A percentile compares a stretch with the other conserved stretches of the same genome.
Evolutionary conservation across 2,797 vertebrate species (phyloP).

Genomic region (Oreochromis mossambicus): DNA sequence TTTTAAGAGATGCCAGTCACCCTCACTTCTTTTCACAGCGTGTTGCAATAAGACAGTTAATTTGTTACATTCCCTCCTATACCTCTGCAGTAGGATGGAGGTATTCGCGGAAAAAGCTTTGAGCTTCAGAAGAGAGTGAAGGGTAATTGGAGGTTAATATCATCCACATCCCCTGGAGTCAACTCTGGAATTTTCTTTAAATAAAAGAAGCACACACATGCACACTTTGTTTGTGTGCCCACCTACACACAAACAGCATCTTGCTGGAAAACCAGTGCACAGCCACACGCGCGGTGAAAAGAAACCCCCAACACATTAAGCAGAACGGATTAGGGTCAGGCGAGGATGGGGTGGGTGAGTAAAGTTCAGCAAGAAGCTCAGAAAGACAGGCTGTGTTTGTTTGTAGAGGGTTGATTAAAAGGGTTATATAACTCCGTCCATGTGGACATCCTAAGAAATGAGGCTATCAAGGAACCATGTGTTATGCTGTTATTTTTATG

Average conservation of each 20-base stretch:
- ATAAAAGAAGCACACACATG: conserved; percentile 15
- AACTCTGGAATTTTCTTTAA: conserved; percentile 34
- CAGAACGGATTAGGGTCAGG: conserved; percentile 45
- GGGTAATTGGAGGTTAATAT: conserved; percentile 41
- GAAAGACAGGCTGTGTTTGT: background rate
- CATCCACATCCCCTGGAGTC: conserved; percentile 22
- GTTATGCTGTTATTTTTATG: background rate
- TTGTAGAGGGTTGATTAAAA: background rate
- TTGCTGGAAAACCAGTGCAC: background rate
- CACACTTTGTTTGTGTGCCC: background rate
- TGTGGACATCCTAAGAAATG: background rate
- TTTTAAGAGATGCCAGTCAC: background rate
- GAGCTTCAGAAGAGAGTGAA: conserved; percentile 14
- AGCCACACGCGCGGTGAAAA: background rate
- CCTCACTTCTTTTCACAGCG: background rate
- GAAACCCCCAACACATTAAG: background rate
- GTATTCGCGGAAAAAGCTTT: background rate
- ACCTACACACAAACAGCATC: background rate
- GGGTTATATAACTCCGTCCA: conserved; percentile 6
- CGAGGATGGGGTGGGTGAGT: conserved; percentile 4
- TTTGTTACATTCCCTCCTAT: conserved; percentile 4
- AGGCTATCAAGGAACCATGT: background rate
- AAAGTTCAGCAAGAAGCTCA: conserved; percentile 24
- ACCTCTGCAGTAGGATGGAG: background rate
- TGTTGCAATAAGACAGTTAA: background rate